phyloP scores from a whole-genome alignment of 2,113 vertebrate genomes.

The Brachyistius frenatus region DNA sequence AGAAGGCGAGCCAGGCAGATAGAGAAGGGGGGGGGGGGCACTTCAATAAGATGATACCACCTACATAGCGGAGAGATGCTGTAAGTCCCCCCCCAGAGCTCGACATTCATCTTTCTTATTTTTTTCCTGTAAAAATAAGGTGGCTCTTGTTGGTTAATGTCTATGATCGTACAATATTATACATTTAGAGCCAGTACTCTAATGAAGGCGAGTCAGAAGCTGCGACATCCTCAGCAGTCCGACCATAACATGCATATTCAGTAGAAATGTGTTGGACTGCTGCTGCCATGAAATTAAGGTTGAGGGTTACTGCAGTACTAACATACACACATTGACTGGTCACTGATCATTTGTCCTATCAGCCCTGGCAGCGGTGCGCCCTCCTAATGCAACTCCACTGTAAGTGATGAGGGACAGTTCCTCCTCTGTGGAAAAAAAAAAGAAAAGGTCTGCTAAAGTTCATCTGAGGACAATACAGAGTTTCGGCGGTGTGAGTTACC shows the following conservation, averaged over 20 bases:
- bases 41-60: conserved; percentile 69
- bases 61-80: conserved; percentile 56
- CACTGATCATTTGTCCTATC: not conserved
- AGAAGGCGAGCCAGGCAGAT: conserved; percentile 32
- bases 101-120: conserved; percentile 49
- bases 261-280: not conserved
- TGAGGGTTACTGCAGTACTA: not conserved
- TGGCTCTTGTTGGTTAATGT: conserved; percentile 29
- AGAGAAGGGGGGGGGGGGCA: conserved; percentile 30
- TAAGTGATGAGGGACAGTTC: not conserved
- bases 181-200: conserved; percentile 35
- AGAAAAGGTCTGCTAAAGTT: not conserved
- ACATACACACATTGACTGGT: not conserved
- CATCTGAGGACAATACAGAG: not conserved
- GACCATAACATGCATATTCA: not conserved
- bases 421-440: not conserved
- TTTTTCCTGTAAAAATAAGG: conserved; percentile 32
- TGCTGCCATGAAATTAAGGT: not conserved
- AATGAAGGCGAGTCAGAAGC: conserved; percentile 28
- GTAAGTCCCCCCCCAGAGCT: conserved; percentile 44
- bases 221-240: conserved; percentile 2
- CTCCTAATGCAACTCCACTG: not conserved
- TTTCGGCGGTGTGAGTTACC: not conserved
- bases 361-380: not conserved
- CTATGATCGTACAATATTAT: conserved; percentile 26